Evolutionary conservation across 1,140 invertebrate species (phyloP).

Genomic region (Tyrophagus putrescentiae): DNA sequence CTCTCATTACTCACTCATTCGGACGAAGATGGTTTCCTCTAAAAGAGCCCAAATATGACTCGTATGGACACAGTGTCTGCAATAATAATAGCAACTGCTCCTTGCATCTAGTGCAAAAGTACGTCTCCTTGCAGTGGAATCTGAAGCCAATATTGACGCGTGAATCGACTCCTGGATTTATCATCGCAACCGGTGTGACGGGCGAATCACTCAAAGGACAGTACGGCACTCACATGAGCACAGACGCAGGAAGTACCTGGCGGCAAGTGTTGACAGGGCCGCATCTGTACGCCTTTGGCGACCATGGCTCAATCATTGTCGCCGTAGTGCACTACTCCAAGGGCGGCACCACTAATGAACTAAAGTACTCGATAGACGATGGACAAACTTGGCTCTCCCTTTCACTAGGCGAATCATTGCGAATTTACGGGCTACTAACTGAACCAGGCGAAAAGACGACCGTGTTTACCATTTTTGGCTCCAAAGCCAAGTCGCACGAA

Average conservation of each 20-base stretch:
- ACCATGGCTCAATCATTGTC: slow-evolving; percentile 71
- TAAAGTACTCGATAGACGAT: slow-evolving; percentile 69
- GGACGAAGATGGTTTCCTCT: slow-evolving; percentile 63
- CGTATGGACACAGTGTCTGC: slow-evolving; percentile 49
- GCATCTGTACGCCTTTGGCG: slow-evolving; percentile 74
- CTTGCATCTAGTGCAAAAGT: slow-evolving; percentile 68
- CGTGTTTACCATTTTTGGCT: slow-evolving; percentile 77
- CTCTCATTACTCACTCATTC: slow-evolving; percentile 73
- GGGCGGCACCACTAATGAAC: slow-evolving; percentile 50
- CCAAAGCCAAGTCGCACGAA: slow-evolving; percentile 52
- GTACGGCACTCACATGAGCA: slow-evolving; percentile 60
- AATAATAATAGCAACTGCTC: slow-evolving; percentile 48
- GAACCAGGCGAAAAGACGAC: slow-evolving; percentile 82
- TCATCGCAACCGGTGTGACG: slow-evolving; percentile 64
- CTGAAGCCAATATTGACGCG: slow-evolving; percentile 68
- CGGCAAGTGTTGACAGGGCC: slow-evolving; percentile 56
- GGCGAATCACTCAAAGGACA: slow-evolving; percentile 61
- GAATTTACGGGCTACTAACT: slow-evolving; percentile 69
- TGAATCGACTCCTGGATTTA: slow-evolving; percentile 67
- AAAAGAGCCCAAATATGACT: slow-evolving; percentile 47
- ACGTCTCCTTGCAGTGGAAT: slow-evolving; percentile 61
- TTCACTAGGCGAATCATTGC: slow-evolving; percentile 49
- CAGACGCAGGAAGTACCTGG: slow-evolving; percentile 72
- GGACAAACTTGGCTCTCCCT: slow-evolving; percentile 59
- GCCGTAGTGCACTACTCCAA: slow-evolving; percentile 61